Base-by-base conservation (phyloP, 2,113 vertebrate species). In the Salvelinus namaycush region DNA sequence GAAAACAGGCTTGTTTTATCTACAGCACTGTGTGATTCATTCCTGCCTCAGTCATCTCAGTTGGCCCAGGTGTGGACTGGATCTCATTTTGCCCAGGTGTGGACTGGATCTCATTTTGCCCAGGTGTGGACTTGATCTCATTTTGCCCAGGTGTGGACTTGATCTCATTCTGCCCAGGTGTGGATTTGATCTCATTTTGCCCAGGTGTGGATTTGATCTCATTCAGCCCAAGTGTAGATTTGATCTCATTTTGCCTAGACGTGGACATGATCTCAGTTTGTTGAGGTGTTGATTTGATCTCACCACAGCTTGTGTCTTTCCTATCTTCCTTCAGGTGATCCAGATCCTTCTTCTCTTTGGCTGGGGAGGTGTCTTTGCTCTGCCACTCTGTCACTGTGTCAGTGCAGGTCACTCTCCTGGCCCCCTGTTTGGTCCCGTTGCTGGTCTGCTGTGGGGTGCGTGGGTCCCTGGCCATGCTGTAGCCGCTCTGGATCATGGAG, bases 391-490 rank as follows among this genome's bases (percentile, higher is more conserved):
- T 4, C 2, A 31, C 75, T 8, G 67, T 7, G 11, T 77, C 73
- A 5, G 31, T 54, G 18, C 79, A 49, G 59, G 1, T 6, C 5
- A 18, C 34, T 11, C 73, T 84, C 48, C 71, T 85, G 11, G 20
- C 65, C 27, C 77, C 83, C 73, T 85, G 74, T 31, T 57, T 69
- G 29, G 77, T 75, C 62, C 76, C 77, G 14, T 81, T 87, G 81
- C 24, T 69, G 22, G 80, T 80, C 2, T 73, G 57, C 66, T 79
- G 70, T 29, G 73, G 72, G 12, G 54, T 5, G 3, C 11, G 54
- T 3, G 74, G n/a, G 11, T 92, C 92, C 44, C 79, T 79, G 11
- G 86, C 72, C 3, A 81, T 76, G 29, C 86, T 89, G 83, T 74
- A 81, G 22, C 83, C 79, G 0, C 86, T 71, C 5, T 89, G 90